A percentile compares a stretch with the other conserved stretches of the same genome.
phyloP scores from a whole-genome alignment of 2,888 invertebrate genomes.

The Sceliomorpha sp. region DNA sequence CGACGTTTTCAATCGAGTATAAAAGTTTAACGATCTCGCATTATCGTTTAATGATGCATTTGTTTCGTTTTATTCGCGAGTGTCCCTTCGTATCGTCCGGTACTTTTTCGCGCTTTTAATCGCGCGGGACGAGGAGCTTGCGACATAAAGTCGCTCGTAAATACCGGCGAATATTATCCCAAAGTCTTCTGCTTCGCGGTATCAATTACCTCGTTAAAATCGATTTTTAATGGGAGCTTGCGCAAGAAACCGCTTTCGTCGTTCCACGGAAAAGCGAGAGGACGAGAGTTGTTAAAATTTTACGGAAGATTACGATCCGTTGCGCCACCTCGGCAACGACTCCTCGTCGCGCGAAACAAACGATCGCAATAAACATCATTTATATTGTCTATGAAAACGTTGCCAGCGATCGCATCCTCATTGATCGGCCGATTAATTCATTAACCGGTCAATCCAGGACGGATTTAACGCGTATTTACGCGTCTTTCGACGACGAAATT shows the following conservation, averaged over 20 bases:
- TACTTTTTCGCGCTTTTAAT: constrained; percentile 26
- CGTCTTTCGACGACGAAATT: no score
- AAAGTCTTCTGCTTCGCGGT: constrained; percentile 12
- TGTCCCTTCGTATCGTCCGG: constrained; percentile 3
- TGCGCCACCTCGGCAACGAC: neutral
- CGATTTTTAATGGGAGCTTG: constrained; percentile 22
- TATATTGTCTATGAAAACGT: no score
- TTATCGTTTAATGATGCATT: constrained; percentile 36
- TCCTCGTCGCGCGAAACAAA: no score
- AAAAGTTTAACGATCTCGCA: constrained; percentile 33
- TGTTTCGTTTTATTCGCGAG: constrained; percentile 29
- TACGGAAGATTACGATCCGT: constrained; percentile 1
- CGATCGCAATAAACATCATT: no score
- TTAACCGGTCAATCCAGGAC: no score
- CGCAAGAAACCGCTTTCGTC: constrained; percentile 20
- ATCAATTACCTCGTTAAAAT: constrained; percentile 29
- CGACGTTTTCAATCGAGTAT: constrained; percentile 1
- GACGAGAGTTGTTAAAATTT: constrained; percentile 11
- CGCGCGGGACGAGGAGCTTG: constrained; percentile 21
- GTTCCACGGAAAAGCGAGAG: constrained; percentile 5
- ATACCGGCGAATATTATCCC: constrained; percentile 23
- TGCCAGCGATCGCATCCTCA: no score
- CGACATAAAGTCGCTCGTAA: constrained; percentile 25
- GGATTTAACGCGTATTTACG: no score
- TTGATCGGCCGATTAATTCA: no score